A percentile compares a stretch with the other conserved stretches of the same genome.
Conservation (phyloP, 2,888 invertebrate genomes). For the Blera fallax region DNA sequence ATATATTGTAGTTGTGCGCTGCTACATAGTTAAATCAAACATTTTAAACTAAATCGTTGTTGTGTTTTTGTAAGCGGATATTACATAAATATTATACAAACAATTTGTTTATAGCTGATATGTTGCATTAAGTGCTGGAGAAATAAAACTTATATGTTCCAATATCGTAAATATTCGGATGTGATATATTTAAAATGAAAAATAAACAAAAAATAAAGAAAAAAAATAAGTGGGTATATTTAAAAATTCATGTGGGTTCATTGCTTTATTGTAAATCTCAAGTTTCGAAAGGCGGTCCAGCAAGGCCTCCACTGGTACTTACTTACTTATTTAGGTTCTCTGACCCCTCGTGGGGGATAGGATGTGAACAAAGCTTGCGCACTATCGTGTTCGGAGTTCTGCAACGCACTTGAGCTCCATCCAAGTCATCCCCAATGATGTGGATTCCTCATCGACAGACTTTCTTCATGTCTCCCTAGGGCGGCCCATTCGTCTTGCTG, state of each 20-base stretch:
- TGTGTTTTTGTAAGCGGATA: slow-evolving; percentile 59
- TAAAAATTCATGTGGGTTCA: background rate
- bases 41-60: slow-evolving; percentile 39
- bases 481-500: too few species aligned
- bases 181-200: slow-evolving; percentile 62
- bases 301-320: too few species aligned
- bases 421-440: too few species aligned
- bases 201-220: slow-evolving; percentile 20
- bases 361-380: too few species aligned
- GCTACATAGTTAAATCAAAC: slow-evolving; percentile 22
- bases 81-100: slow-evolving; percentile 25
- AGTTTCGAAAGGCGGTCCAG: too few species aligned
- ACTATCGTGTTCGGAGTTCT: too few species aligned
- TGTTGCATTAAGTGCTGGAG: slow-evolving; percentile 35
- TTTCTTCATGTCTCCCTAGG: too few species aligned
- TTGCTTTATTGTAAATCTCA: background rate
- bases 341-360: too few species aligned
- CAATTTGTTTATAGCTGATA: slow-evolving; percentile 31
- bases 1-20: slow-evolving; percentile 33
- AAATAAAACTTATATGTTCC: slow-evolving; percentile 45
- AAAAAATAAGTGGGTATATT: slow-evolving; percentile 13
- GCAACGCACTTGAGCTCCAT: too few species aligned
- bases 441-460: too few species aligned
- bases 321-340: too few species aligned
- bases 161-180: slow-evolving; percentile 67